Evolutionary conservation across 2,113 vertebrate genomes (phyloP).

Genomic region (Oncorhynchus nerka): DNA sequence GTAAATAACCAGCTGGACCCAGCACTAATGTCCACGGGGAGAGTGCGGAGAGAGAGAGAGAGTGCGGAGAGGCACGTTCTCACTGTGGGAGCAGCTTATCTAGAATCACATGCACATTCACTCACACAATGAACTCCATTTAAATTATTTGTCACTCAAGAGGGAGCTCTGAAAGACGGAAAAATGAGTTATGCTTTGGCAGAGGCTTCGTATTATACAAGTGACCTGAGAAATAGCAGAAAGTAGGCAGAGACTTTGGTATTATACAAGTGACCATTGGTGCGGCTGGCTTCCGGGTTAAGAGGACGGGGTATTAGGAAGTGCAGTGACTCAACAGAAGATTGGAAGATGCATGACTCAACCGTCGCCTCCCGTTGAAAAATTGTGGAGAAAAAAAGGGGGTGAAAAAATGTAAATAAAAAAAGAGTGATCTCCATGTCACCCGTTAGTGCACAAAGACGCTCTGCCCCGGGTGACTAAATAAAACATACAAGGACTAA

Average conservation of each 20-base stretch:
- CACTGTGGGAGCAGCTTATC: slow-evolving; percentile 37
- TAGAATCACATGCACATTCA: slow-evolving; percentile 53
- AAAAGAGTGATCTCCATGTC: background rate
- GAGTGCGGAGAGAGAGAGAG: background rate
- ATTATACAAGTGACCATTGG: background rate
- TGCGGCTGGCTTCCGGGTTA: background rate
- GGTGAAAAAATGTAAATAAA: background rate
- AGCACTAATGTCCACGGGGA: slow-evolving; percentile 21
- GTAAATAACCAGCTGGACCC: slow-evolving; percentile 56
- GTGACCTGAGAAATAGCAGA: background rate
- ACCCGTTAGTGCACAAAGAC: background rate
- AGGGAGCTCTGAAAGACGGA: background rate
- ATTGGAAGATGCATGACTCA: no score
- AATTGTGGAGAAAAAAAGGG: background rate
- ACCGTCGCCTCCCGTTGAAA: background rate
- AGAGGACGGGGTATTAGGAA: background rate
- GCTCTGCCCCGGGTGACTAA: background rate
- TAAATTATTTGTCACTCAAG: slow-evolving; percentile 24
- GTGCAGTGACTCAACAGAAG: no score
- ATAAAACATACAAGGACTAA: background rate
- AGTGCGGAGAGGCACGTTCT: slow-evolving; percentile 25
- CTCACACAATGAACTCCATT: slow-evolving; percentile 56
- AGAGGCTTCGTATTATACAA: background rate
- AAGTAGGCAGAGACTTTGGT: background rate
- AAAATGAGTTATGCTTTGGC: background rate